Conservation (phyloP, 2,888 invertebrate genomes). For the Tipula unca region DNA sequence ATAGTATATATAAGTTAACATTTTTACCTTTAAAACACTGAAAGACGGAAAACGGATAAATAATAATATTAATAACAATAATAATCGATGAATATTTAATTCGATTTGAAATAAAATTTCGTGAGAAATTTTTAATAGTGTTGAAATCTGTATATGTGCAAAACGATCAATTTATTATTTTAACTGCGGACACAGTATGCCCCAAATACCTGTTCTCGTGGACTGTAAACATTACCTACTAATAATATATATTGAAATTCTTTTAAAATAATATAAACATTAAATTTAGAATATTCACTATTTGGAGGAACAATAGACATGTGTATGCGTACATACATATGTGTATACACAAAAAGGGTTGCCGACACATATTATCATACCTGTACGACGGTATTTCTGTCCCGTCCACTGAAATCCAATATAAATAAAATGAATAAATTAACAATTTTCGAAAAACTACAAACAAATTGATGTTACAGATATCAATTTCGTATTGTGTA, state of each 20-base stretch:
- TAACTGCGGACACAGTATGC: background rate
- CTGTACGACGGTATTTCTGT: background rate
- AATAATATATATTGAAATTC: background rate
- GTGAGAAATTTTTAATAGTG: background rate
- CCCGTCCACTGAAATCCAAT: conserved; percentile 8
- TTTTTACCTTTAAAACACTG: background rate
- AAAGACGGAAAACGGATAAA: background rate
- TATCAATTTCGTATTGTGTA: background rate
- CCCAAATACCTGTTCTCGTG: background rate
- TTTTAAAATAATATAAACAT: background rate
- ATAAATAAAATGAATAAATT: background rate
- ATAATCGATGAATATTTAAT: background rate
- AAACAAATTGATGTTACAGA: conserved; percentile 8
- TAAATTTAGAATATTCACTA: background rate
- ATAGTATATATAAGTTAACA: background rate
- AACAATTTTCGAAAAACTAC: background rate
- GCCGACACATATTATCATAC: background rate
- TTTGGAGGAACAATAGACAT: background rate
- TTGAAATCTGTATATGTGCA: background rate
- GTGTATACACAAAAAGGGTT: background rate
- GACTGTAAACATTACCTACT: too few relatives aligned
- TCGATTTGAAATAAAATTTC: background rate
- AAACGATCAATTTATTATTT: background rate
- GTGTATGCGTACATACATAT: too few relatives aligned
- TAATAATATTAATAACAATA: background rate